Base-by-base conservation (phyloP, 2,113 vertebrate species). In the Cyprinodon brontotheroides region DNA sequence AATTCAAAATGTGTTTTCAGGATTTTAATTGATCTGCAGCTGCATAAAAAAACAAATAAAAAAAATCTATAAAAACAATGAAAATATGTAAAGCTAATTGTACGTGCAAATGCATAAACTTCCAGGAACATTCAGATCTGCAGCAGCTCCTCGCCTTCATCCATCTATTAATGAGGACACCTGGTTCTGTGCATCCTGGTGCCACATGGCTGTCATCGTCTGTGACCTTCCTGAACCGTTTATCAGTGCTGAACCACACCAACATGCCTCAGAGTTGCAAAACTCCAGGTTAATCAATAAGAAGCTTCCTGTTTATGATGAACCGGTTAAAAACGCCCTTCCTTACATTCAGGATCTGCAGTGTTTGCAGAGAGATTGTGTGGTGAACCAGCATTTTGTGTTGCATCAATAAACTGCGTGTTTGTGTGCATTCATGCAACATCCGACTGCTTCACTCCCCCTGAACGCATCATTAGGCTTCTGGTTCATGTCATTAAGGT, bases 401-500 rank as follows among this genome's bases (percentile, higher is more conserved):
- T 67, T 78, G 76, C 69, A 22, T 74, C 65, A 70, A 38, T 75
- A 77, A 87, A 86, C 80, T 15, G 29, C 77, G 39, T 68, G 17
- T 63, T 22, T 65, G 72, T 11, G 10, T 72, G 70, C 22, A 4
- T 59, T 48, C 8, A 11, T 77, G 72, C 74, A 70, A n/a, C n/a
- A 11, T 68, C 71, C 43, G 15, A 40, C 59, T 67, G 50, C n/a
- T 41, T 60, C 5, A 13, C 70, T 80, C 36, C 61, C 38, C 63
- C 38, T 68, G 11, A 80, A 77, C 5, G 65, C 75, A 83, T 48
- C 78, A 22, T 69, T 74, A 61, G 65, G 62, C 67, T 17, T 64
- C 53, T 60, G 67, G 9, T 13, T 37, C 37, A 53, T 50, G 61
- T 41, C 48, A 29, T 29, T 45, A 59, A 17, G 3, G 29, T 43